Evolutionary conservation across 1,140 invertebrate species (phyloP), one percentile per base, ranked within the genome.

Genomic region (Drosophila elegans): DNA sequence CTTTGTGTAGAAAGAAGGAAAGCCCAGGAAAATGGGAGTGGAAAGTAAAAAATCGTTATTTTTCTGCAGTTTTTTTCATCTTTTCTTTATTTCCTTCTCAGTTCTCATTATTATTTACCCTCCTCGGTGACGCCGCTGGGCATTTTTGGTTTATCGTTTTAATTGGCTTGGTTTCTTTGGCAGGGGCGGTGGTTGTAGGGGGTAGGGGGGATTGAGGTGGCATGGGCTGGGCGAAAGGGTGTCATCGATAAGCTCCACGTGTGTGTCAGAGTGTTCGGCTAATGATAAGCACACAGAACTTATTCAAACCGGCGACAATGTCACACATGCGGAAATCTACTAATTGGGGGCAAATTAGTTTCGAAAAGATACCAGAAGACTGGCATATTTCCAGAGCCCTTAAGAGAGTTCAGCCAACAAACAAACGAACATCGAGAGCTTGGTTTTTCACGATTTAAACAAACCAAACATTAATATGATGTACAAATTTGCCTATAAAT

Each of bases 61-160:
- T 55, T 56, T 16, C 21, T 41, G 9, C 29, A 71, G 4, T 56
- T 56, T 49, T 39, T 54, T 11, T 32, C 5, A 21, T 21, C 10
- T 7, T 41, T 41, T 41, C 36, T 42, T 42, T 59, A 59, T 13
- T 62, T 32, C 48, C 5, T 34, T 56, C 38, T 39, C 45, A 62
- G 56, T 29, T 63, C 44, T 63, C 69, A 55, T 64, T 74, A 36
- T 42, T 63, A 46, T 54, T 51, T 74, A 56, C 46, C 53, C 54
- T 52, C 48, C 49, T 72, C 52, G 51, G 25, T 77, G 74, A 55
- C 46, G 56, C 44, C 63, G 46, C 44, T 77, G 74, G 79, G 56
- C 64, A 79, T 84, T 80, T 90, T 91, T 78, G 73, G 88, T 84
- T 91, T 90, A 83, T 78, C 68, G 76, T 71, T 86, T 83, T 90